These are phyloP conservation scores for Noctilio leporinus DNA, from an alignment of 2,113 vertebrate species.

Conservation along the genomic window DNA sequence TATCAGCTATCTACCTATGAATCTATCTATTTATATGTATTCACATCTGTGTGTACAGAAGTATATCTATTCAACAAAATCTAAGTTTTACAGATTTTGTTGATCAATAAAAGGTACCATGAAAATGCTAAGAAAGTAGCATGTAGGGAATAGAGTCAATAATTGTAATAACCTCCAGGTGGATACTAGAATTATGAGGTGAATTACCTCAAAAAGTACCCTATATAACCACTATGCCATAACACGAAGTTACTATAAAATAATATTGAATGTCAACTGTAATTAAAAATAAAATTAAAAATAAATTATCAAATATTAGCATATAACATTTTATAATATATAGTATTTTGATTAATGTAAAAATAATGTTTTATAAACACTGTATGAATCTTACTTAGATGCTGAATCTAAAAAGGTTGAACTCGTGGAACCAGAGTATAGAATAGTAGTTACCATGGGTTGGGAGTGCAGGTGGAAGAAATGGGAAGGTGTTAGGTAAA, in stretches of 20 bases:
- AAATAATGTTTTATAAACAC: background rate
- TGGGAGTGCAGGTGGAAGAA: no score
- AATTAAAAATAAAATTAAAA: background rate
- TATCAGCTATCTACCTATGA: background rate
- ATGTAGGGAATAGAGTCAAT: background rate
- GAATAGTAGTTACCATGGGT: background rate
- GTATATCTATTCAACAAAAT: background rate
- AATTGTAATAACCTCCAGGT: background rate
- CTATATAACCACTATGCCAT: background rate
- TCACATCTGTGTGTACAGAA: background rate
- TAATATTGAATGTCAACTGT: background rate
- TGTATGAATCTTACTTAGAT: background rate
- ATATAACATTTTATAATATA: background rate
- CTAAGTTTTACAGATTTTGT: background rate
- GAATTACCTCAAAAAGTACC: background rate
- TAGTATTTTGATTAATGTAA: background rate
- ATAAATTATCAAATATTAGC: background rate
- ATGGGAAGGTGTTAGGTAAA: background rate
- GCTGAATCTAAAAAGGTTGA: background rate
- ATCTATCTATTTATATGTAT: background rate
- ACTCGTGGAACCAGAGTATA: background rate
- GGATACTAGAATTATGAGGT: background rate
- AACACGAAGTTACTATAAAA: background rate
- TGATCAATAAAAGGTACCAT: background rate
- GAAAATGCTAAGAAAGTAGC: background rate